Conservation (phyloP, 2,113 vertebrate species). For the Leiothrix lutea region DNA sequence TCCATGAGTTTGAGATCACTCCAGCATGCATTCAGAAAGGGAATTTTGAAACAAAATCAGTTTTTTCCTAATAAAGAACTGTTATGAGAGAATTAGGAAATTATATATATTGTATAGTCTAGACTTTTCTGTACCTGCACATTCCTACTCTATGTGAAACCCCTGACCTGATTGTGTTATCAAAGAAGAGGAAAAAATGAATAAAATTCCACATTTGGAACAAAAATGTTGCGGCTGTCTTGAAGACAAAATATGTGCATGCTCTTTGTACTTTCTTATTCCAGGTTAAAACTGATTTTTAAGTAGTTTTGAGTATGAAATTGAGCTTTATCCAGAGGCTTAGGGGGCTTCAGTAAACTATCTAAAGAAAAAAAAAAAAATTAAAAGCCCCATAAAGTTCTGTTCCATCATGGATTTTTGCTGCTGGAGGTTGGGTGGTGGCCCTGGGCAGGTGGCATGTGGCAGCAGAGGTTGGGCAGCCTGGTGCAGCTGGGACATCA, state of each 20-base stretch:
- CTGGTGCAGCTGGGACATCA: fast-evolving
- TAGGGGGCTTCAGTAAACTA: not conserved
- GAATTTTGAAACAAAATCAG: not conserved
- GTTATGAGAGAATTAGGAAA: not conserved
- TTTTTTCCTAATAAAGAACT: not conserved
- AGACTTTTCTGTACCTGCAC: not conserved
- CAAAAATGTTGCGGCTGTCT: not conserved
- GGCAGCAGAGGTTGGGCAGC: not conserved
- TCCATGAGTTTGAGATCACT: not conserved
- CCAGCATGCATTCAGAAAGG: not conserved
- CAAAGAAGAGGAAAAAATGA: not conserved
- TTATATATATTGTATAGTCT: not conserved
- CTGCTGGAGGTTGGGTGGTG: not conserved
- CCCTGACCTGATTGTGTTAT: not conserved
- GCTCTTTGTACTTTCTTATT: not conserved
- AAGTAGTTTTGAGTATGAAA: not conserved
- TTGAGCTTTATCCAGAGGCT: not conserved
- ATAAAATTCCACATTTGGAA: not conserved
- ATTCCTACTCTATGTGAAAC: not conserved
- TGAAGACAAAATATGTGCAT: not conserved
- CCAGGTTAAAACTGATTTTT: not conserved
- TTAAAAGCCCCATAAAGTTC: fast-evolving
- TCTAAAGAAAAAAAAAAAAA: not conserved
- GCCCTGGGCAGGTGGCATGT: not conserved
- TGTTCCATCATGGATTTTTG: not conserved